Evolutionary conservation across 2,113 vertebrate genomes (phyloP), one percentile per base, ranked within the genome.

Genomic region (Leptobrachium leishanense): DNA sequence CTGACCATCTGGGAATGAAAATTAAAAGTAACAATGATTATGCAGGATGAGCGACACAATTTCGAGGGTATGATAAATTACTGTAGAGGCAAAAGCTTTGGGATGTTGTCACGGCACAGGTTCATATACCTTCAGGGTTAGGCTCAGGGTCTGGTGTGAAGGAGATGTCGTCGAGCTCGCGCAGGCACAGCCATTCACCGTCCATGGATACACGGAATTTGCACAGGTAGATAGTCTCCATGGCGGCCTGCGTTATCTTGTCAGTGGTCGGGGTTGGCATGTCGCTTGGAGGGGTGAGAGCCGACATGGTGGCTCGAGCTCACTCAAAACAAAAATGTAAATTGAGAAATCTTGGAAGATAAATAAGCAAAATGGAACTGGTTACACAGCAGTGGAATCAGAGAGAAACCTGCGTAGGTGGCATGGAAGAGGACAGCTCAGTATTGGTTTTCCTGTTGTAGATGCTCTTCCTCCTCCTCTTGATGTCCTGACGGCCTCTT

Each of bases 231-330:
- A 99, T 98, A 90, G 98, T 99, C 93, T 99, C 98, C 88, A 98
- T 93, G 90, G 98, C 98, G 77, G 98, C 98, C 91, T 99, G 98
- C 75, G 98, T 99, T 94, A 99, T 99, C 94, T 99, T 99, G 95
- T 99, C 98, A 67, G 96, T 98, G 90, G 96, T 99, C 89, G 97
- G 97, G 89, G 98, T 99, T 85, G 98, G 96, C 88, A 95, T 97
- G 82, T 99, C 97, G 84, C 95, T 95, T 90, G 97, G 97, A 89
- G 96, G 97, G 84, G 94, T 98, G 93, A 98, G 94, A 90, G 98
- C 97, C 85, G 98, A 97, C 98, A 99, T 99, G 94, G 95, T 99
- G 98, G 98, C 95, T 98, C 97, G 20, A 96, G 97, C 96, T 92
- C 92, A 89, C 91, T 90, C 82, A 82, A 59, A 59, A 84, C 83